A percentile compares a stretch with the other conserved stretches of the same genome.
Conservation (phyloP, 1,140 invertebrate species). For the Camponotus vicinus region DNA sequence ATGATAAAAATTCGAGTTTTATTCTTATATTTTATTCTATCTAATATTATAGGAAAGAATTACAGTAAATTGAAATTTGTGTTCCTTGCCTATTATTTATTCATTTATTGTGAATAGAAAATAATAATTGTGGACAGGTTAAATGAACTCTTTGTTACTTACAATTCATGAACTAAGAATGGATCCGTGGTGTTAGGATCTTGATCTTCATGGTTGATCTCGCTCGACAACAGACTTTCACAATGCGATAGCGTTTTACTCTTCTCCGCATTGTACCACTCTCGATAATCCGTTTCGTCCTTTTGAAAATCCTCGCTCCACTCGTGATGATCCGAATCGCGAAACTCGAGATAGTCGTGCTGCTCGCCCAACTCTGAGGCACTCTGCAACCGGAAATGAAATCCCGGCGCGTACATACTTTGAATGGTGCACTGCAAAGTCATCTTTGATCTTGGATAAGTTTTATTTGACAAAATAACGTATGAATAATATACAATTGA, state of each 20-base stretch:
- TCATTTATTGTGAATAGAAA: neutral
- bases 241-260: neutral
- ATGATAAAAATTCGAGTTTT: neutral
- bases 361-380: neutral
- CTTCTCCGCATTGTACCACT: constrained; percentile 22
- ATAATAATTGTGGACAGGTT: neutral
- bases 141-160: constrained; percentile 14
- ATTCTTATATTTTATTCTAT: neutral
- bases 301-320: constrained; percentile 29
- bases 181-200: constrained; percentile 41
- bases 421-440: constrained; percentile 5
- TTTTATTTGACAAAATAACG: constrained; percentile 1
- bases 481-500: constrained; percentile 1
- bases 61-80: neutral
- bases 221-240: neutral
- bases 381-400: constrained; percentile 67
- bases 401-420: constrained; percentile 36
- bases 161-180: constrained; percentile 62
- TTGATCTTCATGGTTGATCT: constrained; percentile 2
- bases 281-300: constrained; percentile 36
- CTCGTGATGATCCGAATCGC: constrained; percentile 43
- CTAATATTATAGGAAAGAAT: neutral
- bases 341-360: neutral
- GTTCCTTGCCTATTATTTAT: neutral
- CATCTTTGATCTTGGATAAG: constrained; percentile 17